phyloP scores from a whole-genome alignment of 2,797 vertebrate genomes.

The Heterohyrax brucei region DNA sequence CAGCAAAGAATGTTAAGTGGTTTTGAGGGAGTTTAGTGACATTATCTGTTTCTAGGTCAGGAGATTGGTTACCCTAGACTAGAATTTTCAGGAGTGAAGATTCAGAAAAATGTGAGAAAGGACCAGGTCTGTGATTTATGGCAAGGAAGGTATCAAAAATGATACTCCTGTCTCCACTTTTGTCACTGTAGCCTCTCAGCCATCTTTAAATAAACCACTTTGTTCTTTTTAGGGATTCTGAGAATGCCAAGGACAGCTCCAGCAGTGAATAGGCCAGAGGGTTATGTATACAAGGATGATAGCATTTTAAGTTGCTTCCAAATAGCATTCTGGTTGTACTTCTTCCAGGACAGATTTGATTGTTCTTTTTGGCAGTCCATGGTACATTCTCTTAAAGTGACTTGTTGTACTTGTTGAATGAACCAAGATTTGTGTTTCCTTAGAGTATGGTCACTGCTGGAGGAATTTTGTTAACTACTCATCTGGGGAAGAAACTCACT shows the following conservation, averaged over 20 bases:
- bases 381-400: conserved; percentile 30
- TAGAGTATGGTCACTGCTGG: conserved; percentile 88
- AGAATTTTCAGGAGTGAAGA: not conserved
- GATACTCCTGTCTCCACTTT: not conserved
- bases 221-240: not conserved
- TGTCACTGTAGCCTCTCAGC: not conserved
- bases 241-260: not conserved
- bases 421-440: conserved; percentile 74
- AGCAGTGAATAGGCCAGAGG: not conserved
- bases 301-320: not conserved
- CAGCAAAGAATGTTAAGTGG: not conserved
- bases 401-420: conserved; percentile 3
- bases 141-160: not conserved
- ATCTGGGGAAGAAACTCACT: not conserved
- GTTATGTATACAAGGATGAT: not conserved
- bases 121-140: not conserved
- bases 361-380: no score
- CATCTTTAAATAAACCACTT: conserved; percentile 5
- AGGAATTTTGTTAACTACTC: conserved; percentile 84
- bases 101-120: not conserved
- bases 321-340: no score
- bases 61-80: not conserved
- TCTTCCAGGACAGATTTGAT: no score
- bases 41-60: not conserved
- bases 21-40: not conserved